Conservation (phyloP, 64 coral and sea anemone genomes). For the Acropora tenuis region DNA sequence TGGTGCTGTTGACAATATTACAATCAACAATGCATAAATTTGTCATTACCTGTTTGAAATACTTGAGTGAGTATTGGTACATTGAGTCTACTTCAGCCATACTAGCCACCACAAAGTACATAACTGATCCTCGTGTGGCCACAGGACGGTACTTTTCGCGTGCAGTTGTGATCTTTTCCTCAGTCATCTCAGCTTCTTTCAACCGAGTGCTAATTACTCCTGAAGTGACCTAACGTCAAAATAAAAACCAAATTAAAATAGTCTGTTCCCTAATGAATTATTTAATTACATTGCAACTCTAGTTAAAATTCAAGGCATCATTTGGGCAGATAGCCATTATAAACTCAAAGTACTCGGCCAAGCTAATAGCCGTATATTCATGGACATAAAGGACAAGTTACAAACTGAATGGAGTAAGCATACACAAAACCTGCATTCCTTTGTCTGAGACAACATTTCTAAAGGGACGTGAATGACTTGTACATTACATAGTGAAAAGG, state of each 20-base stretch:
- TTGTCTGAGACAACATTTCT: no score
- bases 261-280: neutral
- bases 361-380: no score
- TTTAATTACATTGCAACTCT: no score
- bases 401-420: no score
- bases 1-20: neutral
- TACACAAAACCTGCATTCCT: no score
- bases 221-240: slow-evolving; percentile 81
- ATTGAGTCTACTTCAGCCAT: slow-evolving; percentile 96
- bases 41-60: slow-evolving; percentile 88
- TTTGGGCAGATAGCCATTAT: no score
- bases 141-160: slow-evolving; percentile 98
- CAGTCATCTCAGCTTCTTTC: slow-evolving; percentile 97
- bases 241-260: neutral
- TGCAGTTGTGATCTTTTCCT: slow-evolving; percentile 87
- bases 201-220: slow-evolving; percentile 94
- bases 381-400: no score
- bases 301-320: no score
- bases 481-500: neutral
- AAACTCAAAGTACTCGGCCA: no score
- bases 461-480: no score
- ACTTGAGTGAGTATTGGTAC: slow-evolving; percentile 97
- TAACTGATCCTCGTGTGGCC: slow-evolving; percentile 95
- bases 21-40: neutral
- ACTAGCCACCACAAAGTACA: slow-evolving; percentile 99